A percentile compares a stretch with the other conserved stretches of the same genome.
These are phyloP conservation scores for Stenchaetothrips biformis DNA, from an alignment of 2,888 invertebrate species.

Conservation along the genomic window DNA sequence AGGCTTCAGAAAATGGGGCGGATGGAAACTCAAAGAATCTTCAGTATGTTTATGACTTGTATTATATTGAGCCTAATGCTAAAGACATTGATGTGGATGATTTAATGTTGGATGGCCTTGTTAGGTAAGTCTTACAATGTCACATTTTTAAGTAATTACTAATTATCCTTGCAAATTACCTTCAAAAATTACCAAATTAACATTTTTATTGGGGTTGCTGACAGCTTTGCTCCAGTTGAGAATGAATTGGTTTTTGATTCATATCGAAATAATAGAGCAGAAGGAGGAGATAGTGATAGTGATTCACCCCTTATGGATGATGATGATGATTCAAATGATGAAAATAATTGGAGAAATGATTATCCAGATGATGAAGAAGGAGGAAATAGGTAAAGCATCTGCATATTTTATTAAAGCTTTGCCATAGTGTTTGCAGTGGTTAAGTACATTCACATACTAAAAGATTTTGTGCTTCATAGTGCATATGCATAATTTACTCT, in stretches of 20 bases:
- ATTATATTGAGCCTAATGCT: background rate
- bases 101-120: conserved; percentile 10
- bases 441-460: background rate
- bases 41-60: background rate
- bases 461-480: background rate
- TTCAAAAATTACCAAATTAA: too few species aligned
- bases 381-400: conserved; percentile 33
- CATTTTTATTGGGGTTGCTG: background rate
- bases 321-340: conserved; percentile 44
- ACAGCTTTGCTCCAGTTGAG: conserved; percentile 39
- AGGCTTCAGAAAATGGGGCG: too few species aligned
- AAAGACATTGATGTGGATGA: conserved; percentile 14
- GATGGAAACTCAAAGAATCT: background rate
- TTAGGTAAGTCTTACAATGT: background rate
- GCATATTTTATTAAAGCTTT: background rate
- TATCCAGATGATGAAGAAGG: conserved; percentile 44
- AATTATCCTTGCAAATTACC: too few species aligned
- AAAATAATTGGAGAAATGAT: conserved; percentile 44
- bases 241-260: conserved; percentile 46
- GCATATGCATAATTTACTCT: background rate
- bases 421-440: background rate
- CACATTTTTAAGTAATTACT: too few species aligned
- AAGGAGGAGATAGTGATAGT: conserved; percentile 32
- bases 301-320: conserved; percentile 38
- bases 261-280: conserved; percentile 36